These are phyloP conservation scores for Platycheirus rosarum DNA, from an alignment of 2,888 invertebrate genomes.

Conservation along the genomic window DNA sequence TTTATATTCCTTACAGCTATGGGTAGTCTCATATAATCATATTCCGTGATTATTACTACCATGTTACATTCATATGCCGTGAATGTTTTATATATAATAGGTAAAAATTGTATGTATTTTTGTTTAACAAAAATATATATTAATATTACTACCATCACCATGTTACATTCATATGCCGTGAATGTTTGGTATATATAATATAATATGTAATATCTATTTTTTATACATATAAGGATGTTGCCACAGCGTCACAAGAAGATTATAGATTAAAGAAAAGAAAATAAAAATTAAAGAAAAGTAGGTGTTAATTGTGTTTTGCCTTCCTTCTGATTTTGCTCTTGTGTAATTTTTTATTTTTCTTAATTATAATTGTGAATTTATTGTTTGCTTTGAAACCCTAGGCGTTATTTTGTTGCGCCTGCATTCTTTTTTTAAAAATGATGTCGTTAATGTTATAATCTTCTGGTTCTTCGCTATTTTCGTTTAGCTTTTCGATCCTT, in stretches of 20 bases:
- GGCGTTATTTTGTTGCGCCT: conserved; percentile 26
- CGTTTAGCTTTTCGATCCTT: conserved; percentile 7
- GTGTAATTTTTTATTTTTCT: conserved; percentile 26
- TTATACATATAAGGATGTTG: not conserved
- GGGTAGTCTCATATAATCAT: conserved; percentile 29
- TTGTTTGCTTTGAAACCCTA: conserved; percentile 11
- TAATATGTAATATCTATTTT: no score
- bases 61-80: conserved; percentile 42
- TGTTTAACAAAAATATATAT: no score
- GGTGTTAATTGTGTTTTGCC: conserved; percentile 4
- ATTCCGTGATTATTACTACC: conserved; percentile 23
- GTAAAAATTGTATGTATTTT: no score
- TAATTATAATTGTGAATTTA: conserved; percentile 3
- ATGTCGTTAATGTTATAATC: conserved; percentile 11
- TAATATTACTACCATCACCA: conserved; percentile 18
- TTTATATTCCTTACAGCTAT: conserved; percentile 21
- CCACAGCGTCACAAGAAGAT: no score
- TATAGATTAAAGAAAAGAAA: not conserved
- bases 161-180: conserved; percentile 43
- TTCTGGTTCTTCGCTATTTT: conserved; percentile 6
- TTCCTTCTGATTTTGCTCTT: no score
- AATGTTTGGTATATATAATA: no score
- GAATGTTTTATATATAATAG: no score
- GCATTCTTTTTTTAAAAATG: conserved; percentile 29
- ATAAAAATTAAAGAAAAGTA: conserved; percentile 15